Evolutionary conservation across 2,888 invertebrate genomes (phyloP).

Genomic region (Drosophila meridionalis): DNA sequence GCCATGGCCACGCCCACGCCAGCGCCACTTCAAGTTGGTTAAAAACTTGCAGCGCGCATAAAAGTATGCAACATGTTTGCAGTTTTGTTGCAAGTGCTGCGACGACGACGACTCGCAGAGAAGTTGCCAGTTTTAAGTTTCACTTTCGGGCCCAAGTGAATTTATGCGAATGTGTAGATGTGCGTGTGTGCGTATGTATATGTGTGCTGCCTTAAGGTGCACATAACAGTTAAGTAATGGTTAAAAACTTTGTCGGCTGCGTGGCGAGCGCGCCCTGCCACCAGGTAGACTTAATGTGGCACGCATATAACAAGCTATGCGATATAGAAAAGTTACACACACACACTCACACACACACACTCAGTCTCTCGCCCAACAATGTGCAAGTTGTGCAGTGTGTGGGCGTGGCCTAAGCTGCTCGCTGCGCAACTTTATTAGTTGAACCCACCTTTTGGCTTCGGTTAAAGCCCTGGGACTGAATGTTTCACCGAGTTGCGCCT

Average conservation of each 20-base stretch:
- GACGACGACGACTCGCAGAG: constrained; percentile 42
- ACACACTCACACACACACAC: constrained; percentile 29
- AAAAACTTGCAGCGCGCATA: constrained; percentile 61
- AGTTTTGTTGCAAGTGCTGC: constrained; percentile 71
- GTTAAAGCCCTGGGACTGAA: constrained; percentile 48
- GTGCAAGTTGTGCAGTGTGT: constrained; percentile 61
- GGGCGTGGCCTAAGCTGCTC: constrained; percentile 70
- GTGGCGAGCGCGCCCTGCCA: constrained; percentile 28
- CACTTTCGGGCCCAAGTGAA: constrained; percentile 81
- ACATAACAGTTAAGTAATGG: constrained; percentile 80
- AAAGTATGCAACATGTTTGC: constrained; percentile 74
- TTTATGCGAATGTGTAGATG: constrained; percentile 48
- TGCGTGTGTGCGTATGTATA: constrained; percentile 1
- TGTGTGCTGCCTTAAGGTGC: constrained; percentile 69
- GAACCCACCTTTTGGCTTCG: constrained; percentile 65
- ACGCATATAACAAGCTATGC: constrained; percentile 51
- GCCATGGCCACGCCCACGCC: constrained; percentile 7
- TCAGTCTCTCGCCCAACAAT: constrained; percentile 43
- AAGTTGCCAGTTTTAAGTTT: constrained; percentile 74
- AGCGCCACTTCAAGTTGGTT: constrained; percentile 36
- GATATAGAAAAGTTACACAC: constrained; percentile 47
- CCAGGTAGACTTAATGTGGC: constrained; percentile 60
- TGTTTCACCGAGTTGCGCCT: constrained; percentile 33
- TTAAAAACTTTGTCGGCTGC: constrained; percentile 65
- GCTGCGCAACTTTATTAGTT: constrained; percentile 70